Percentiles rank a stretch among this genome's conserved stretches.
Conservation (phyloP, 2,113 vertebrate genomes). For the Copsychus sechellarum region DNA sequence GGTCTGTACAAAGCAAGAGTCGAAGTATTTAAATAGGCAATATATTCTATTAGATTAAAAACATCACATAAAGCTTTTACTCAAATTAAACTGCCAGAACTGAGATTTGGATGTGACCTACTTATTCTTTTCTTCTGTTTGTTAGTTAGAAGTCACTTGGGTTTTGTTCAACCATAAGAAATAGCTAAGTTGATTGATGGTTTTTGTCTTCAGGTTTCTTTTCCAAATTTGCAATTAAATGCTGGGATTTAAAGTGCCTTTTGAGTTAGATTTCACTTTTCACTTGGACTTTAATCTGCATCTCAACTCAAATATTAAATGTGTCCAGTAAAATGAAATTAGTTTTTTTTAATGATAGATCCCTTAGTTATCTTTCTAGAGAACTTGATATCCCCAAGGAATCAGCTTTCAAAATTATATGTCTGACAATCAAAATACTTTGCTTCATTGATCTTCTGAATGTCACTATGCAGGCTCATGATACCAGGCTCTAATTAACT, state of each 20-base stretch:
- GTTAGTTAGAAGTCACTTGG: background rate
- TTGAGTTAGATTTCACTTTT: background rate
- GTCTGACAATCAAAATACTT: background rate
- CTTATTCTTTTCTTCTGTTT: background rate
- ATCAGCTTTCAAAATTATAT: background rate
- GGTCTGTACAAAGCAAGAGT: background rate
- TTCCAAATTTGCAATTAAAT: background rate
- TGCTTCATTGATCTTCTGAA: background rate
- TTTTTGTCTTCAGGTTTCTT: background rate
- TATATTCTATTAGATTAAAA: background rate
- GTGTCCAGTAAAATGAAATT: background rate
- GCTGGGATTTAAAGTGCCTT: background rate
- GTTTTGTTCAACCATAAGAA: background rate
- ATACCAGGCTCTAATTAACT: background rate
- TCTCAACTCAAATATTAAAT: background rate
- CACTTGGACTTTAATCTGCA: background rate
- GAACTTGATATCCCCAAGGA: background rate
- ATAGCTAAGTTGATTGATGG: background rate
- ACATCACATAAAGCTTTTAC: background rate
- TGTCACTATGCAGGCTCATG: background rate
- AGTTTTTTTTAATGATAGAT: background rate
- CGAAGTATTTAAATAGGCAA: background rate
- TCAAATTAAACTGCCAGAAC: background rate
- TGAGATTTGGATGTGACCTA: background rate
- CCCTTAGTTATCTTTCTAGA: background rate